Conservation (phyloP, 1,140 invertebrate species). For the Charaxes varanes region DNA sequence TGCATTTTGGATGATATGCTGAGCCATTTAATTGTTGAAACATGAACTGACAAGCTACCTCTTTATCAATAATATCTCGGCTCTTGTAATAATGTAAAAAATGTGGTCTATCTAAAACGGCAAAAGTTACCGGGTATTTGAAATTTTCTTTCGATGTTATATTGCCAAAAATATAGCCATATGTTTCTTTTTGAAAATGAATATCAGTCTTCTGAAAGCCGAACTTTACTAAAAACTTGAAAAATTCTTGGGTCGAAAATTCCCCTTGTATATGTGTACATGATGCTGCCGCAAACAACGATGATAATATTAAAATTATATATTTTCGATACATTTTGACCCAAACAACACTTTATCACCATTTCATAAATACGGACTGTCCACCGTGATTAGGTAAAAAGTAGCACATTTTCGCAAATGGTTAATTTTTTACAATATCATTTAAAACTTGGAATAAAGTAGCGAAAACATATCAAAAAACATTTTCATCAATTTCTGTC, state of each 20-base stretch:
- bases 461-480: too few relatives aligned
- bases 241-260: constrained; percentile 78
- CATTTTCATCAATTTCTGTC: too few relatives aligned
- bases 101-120: constrained; percentile 89
- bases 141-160: constrained; percentile 83
- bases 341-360: constrained; percentile 12
- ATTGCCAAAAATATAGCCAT: constrained; percentile 97
- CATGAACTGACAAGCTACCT: constrained; percentile 86
- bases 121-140: constrained; percentile 84
- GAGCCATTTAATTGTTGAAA: constrained; percentile 87
- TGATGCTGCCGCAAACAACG: constrained; percentile 33
- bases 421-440: not conserved
- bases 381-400: not conserved
- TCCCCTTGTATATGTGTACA: constrained; percentile 54
- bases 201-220: constrained; percentile 97
- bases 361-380: constrained; percentile 11
- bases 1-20: constrained; percentile 90
- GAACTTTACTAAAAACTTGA: constrained; percentile 94
- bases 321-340: constrained; percentile 49
- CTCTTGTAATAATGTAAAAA: constrained; percentile 94
- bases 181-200: constrained; percentile 85
- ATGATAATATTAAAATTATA: constrained; percentile 38
- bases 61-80: constrained; percentile 76
- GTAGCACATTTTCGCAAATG: not conserved
- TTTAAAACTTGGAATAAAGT: too few relatives aligned